Evolutionary conservation across 2,797 vertebrate species (phyloP).

Genomic region (Adelosebastes latens): DNA sequence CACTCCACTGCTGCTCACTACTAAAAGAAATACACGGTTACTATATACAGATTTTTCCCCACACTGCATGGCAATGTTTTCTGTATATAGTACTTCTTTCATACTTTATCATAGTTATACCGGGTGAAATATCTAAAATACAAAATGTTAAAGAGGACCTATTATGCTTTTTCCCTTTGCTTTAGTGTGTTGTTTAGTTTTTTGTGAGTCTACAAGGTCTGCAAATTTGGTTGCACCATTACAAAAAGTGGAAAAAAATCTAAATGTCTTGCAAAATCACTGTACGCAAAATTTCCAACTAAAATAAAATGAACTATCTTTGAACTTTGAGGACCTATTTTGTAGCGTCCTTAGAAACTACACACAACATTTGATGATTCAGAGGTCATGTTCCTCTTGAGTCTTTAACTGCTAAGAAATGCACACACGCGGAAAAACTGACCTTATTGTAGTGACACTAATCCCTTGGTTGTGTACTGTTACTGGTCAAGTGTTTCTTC

Average conservation of each 20-base stretch:
- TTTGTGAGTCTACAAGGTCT: no score
- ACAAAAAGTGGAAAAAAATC: neutral
- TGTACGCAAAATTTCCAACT: neutral
- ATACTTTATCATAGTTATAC: neutral
- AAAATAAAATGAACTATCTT: neutral
- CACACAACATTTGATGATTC: neutral
- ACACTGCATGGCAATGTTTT: neutral
- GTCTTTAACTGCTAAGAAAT: neutral
- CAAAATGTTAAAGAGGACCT: neutral
- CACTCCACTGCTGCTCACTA: conserved; percentile 39
- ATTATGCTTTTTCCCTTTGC: no score
- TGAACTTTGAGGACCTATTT: neutral
- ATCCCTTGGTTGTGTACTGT: neutral
- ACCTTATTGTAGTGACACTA: neutral
- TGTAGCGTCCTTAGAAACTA: neutral
- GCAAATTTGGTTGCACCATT: no score
- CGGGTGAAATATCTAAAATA: neutral
- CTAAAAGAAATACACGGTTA: neutral
- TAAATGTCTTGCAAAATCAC: neutral
- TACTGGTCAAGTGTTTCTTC: neutral
- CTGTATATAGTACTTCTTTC: neutral
- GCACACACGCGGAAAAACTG: neutral
- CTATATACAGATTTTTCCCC: neutral
- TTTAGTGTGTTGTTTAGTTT: no score
- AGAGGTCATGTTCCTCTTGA: neutral